Conservation (phyloP, 2,113 vertebrate genomes). For the Takifugu bimaculatus region DNA sequence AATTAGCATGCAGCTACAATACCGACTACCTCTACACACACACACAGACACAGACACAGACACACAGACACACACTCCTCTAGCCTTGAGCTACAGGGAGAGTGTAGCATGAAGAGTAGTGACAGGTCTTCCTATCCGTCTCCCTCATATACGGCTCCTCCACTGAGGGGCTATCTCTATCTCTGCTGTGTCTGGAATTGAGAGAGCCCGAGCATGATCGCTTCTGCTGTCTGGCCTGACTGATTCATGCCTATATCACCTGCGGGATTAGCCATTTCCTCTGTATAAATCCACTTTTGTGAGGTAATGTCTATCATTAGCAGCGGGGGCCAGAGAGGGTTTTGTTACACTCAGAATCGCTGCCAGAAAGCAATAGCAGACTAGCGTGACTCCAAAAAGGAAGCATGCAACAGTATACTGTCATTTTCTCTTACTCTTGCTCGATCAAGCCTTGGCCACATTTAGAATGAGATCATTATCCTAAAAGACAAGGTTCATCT, state of each 20-base stretch:
- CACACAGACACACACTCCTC: constrained; percentile 6
- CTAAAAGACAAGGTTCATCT: constrained; percentile 12
- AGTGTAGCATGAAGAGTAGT: constrained; percentile 38
- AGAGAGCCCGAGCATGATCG: constrained; percentile 31
- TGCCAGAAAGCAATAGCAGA: constrained; percentile 44
- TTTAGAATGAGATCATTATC: constrained; percentile 40
- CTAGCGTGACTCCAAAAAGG: constrained; percentile 41
- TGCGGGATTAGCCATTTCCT: constrained; percentile 69
- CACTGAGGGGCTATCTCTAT: constrained; percentile 3
- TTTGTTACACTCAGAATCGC: constrained; percentile 38
- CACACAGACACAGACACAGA: constrained; percentile 10
- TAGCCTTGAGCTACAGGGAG: constrained; percentile 25
- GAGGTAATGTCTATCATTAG: constrained; percentile 71
- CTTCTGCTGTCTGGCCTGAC: constrained; percentile 47
- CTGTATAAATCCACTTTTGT: constrained; percentile 58
- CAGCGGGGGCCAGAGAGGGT: constrained; percentile 29
- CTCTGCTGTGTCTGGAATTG: constrained; percentile 30
- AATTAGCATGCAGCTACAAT: neutral
- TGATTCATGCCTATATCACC: constrained; percentile 63
- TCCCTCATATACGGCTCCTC: constrained; percentile 13
- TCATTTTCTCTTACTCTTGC: constrained; percentile 19
- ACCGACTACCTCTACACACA: constrained; percentile 4
- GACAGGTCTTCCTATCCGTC: constrained; percentile 37
- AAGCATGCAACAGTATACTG: constrained; percentile 24
- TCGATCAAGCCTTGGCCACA: constrained; percentile 16